phyloP scores from a whole-genome alignment of 2,888 invertebrate genomes.

The Apantesis nais region DNA sequence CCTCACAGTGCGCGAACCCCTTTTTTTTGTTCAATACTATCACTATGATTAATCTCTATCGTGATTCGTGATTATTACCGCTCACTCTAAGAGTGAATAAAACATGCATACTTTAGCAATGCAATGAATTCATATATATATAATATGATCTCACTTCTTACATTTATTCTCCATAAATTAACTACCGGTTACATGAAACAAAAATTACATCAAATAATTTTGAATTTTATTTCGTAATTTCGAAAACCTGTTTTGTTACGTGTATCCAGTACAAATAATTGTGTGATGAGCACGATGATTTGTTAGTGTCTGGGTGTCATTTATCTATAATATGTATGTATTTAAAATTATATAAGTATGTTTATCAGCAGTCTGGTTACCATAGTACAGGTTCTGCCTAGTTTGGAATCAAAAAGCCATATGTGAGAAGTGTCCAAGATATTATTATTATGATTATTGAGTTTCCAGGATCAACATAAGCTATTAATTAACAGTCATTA shows the following conservation, averaged over 20 bases:
- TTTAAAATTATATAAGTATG: no score
- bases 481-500: conserved; percentile 40
- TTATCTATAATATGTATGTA: no score
- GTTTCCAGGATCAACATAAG: not conserved
- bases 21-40: no score
- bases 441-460: not conserved
- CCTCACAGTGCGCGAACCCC: no score
- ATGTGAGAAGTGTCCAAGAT: no score
- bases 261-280: no score
- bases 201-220: not conserved
- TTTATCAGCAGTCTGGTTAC: no score
- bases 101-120: not conserved
- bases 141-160: conserved; percentile 6
- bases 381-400: no score
- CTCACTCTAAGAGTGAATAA: conserved; percentile 6
- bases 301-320: no score
- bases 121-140: not conserved
- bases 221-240: not conserved
- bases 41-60: conserved; percentile 8
- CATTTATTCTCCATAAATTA: conserved; percentile 1
- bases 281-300: no score
- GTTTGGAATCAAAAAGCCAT: no score
- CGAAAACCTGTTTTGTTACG: not conserved
- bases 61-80: conserved; percentile 15
- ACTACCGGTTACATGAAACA: not conserved